Conservation (phyloP, 2,113 vertebrate genomes). For the Bothrops jararaca region DNA sequence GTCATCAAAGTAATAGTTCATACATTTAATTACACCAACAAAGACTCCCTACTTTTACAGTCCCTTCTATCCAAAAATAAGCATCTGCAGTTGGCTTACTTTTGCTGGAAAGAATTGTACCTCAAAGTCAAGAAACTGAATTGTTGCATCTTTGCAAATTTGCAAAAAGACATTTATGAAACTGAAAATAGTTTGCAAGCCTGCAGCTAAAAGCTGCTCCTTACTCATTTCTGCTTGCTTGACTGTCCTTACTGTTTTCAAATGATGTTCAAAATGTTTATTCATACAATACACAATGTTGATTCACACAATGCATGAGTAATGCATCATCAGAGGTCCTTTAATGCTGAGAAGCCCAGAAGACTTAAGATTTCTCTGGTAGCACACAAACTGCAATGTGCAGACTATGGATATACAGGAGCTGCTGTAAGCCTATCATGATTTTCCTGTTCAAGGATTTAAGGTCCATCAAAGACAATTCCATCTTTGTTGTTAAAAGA, state of each 20-base stretch:
- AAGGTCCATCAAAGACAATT: neutral
- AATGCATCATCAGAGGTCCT: neutral
- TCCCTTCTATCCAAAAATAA: neutral
- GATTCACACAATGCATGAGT: neutral
- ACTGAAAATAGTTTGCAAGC: neutral
- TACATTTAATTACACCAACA: neutral
- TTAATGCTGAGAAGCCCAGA: neutral
- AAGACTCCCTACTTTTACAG: neutral
- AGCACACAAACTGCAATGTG: neutral
- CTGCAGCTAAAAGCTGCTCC: neutral
- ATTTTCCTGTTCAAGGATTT: neutral
- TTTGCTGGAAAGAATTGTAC: neutral
- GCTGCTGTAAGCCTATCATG: neutral
- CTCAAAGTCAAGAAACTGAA: neutral
- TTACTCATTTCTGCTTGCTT: neutral
- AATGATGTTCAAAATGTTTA: neutral
- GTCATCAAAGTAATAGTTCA: neutral
- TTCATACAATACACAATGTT: neutral
- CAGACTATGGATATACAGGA: neutral
- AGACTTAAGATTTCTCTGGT: neutral
- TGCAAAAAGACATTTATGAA: neutral
- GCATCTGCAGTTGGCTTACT: neutral
- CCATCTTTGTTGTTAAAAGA: neutral
- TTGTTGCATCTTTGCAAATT: neutral
- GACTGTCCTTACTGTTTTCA: neutral